Evolutionary conservation across 1,140 invertebrate species (phyloP).

Genomic region (Diorhabda elongata): DNA sequence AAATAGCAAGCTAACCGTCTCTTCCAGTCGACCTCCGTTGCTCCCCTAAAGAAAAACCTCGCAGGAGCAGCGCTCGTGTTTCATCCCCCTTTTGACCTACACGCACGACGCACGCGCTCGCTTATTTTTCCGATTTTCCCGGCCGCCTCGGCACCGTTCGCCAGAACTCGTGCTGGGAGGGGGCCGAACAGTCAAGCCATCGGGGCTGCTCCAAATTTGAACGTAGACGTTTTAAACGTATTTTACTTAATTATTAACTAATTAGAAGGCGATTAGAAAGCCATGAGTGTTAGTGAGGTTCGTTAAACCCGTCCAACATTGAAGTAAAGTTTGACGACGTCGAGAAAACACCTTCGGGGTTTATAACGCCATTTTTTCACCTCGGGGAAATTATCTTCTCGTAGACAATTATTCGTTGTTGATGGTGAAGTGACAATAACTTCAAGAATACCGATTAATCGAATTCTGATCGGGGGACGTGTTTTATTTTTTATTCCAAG

Average conservation of each 20-base stretch:
- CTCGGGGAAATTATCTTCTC: constrained; percentile 1
- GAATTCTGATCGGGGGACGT: too few relatives aligned
- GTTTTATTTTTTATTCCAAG: too few relatives aligned
- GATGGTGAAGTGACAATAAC: not conserved
- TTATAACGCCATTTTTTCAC: constrained; percentile 13
- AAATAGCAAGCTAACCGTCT: not conserved
- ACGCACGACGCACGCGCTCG: constrained; percentile 6
- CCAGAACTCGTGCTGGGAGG: constrained; percentile 24
- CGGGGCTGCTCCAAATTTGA: constrained; percentile 42
- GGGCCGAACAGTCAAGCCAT: constrained; percentile 27
- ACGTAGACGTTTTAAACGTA: constrained; percentile 40
- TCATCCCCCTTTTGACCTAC: not conserved
- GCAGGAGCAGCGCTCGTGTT: not conserved
- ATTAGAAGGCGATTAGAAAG: constrained; percentile 35
- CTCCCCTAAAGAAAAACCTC: not conserved
- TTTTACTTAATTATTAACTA: constrained; percentile 39
- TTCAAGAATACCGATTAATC: not conserved
- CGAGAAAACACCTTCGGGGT: not conserved
- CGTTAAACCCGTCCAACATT: constrained; percentile 28
- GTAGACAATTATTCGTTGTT: not conserved
- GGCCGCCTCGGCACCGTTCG: constrained; percentile 17
- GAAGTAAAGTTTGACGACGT: constrained; percentile 9
- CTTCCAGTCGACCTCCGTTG: constrained; percentile 1
- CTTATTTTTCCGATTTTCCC: constrained; percentile 9
- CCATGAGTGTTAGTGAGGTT: constrained; percentile 31